Base-by-base conservation (phyloP, 2,797 vertebrate genomes). In the Catostomus latipinnis region DNA sequence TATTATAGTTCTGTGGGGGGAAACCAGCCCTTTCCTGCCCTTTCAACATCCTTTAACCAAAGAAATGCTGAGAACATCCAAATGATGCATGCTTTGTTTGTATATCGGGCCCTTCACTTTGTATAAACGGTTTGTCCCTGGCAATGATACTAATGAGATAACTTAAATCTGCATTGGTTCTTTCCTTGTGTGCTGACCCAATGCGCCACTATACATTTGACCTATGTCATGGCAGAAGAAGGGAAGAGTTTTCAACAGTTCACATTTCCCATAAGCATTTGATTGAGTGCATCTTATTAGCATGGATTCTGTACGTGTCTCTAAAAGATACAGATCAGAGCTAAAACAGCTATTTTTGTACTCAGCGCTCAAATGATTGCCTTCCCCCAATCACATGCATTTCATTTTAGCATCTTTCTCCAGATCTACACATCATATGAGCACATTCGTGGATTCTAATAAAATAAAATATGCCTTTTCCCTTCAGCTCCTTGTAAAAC, bases 81-180 rank as follows among this genome's bases (percentile, higher is more conserved):
- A 6, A 7, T 14, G 46, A 45, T 48, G 8, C 2, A 22, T 65
- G 62, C 63, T 67, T 66, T 82, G 62, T 74, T 79, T 83, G 67
- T 48, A 80, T 71, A 81, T 72, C 48, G 68, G 14, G 43, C 22
- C 48, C n/a, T 80, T 13, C 54, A 63, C 52, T 73, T 76, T 69
- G 49, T 78, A 78, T 83, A 65, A 76, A 71, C 34, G 54, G 69
- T 81, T 82, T 80, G 82, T 73, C 52, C 0, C 8, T 74, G 70
- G 16, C 61, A 63, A 69, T 82, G 63, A 68, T 78, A 74, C 22
- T 82, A 78, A 78, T 62, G 12, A 77, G 66, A 80, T 82, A 57
- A 82, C 58, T 56, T 70, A 50, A 82, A 80, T 73, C 65, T 57
- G 72, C 69, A 74, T 84, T 84, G 80, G 12, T 78, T 78, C 52